A percentile compares a stretch with the other conserved stretches of the same genome.
These are phyloP conservation scores for Epizoanthus rinbou DNA, from an alignment of 92 coral and sea anemone genomes.

Conservation along the genomic window DNA sequence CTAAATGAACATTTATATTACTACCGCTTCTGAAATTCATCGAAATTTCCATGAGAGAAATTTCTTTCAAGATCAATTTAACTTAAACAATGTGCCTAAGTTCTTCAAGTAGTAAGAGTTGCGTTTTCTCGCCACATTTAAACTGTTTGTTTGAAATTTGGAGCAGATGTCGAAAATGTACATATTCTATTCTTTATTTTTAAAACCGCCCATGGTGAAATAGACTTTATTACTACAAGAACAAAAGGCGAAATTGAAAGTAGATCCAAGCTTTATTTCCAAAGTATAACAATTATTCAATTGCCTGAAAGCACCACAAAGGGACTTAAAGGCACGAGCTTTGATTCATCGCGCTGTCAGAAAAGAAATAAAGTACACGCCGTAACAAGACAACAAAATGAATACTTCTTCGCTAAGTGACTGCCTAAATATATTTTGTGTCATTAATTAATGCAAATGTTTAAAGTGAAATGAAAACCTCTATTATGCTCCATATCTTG, in stretches of 20 bases:
- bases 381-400: constrained; percentile 33
- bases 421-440: constrained; percentile 59
- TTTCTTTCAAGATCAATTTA: background rate
- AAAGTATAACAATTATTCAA: constrained; percentile 64
- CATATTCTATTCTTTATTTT: constrained; percentile 9
- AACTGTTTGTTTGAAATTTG: constrained; percentile 33
- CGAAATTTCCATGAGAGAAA: background rate
- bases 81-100: constrained; percentile 30
- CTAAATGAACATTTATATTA: background rate
- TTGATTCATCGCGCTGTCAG: constrained; percentile 57
- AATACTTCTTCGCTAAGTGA: constrained; percentile 50
- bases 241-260: constrained; percentile 48
- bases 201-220: constrained; percentile 39
- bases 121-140: constrained; percentile 27
- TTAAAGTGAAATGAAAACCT: constrained; percentile 68
- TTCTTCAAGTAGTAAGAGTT: background rate
- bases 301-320: constrained; percentile 54
- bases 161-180: constrained; percentile 39
- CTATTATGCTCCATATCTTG: constrained; percentile 41
- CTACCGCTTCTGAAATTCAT: background rate
- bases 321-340: constrained; percentile 45
- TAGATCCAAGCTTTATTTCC: constrained; percentile 49
- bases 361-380: constrained; percentile 19
- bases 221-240: constrained; percentile 37
- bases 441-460: constrained; percentile 74